Evolutionary conservation across 1,140 invertebrate genomes (phyloP).

Genomic region (Amyelois transitella): DNA sequence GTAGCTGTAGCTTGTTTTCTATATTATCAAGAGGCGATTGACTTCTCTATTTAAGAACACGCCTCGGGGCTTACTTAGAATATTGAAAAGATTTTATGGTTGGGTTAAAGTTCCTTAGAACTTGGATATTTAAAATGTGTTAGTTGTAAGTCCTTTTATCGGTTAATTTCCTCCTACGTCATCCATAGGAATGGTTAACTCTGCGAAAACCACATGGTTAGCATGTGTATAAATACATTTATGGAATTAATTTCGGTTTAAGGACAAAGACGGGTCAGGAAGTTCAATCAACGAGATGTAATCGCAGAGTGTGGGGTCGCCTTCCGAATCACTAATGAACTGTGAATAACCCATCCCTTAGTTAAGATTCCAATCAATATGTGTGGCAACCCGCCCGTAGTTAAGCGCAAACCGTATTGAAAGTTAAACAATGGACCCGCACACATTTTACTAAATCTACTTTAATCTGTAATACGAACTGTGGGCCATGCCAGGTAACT

Average conservation of each 20-base stretch:
- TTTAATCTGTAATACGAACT: background rate
- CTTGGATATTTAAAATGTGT: too few species aligned
- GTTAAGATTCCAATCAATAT: conserved; percentile 17
- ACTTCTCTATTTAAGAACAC: too few species aligned
- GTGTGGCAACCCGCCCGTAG: background rate
- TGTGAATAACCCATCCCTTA: conserved; percentile 24
- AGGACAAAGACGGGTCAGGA: background rate
- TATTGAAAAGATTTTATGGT: too few species aligned
- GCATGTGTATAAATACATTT: background rate
- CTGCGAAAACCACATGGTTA: too few species aligned
- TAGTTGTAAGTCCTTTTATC: too few species aligned
- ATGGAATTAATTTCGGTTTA: background rate
- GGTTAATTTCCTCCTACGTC: too few species aligned
- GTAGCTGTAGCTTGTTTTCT: background rate
- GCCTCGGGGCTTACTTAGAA: too few species aligned
- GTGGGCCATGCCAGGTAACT: background rate
- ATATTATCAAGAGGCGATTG: too few species aligned
- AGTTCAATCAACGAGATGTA: conserved; percentile 21
- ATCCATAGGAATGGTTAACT: too few species aligned
- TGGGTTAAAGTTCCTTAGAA: too few species aligned
- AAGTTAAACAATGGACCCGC: conserved; percentile 2
- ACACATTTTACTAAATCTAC: background rate
- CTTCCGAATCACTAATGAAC: conserved; percentile 30
- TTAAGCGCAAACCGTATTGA: conserved; percentile 2
- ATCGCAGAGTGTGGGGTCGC: conserved; percentile 10